Base-by-base conservation (phyloP, 2,797 vertebrate genomes). In the Dendrocincla fuliginosa region DNA sequence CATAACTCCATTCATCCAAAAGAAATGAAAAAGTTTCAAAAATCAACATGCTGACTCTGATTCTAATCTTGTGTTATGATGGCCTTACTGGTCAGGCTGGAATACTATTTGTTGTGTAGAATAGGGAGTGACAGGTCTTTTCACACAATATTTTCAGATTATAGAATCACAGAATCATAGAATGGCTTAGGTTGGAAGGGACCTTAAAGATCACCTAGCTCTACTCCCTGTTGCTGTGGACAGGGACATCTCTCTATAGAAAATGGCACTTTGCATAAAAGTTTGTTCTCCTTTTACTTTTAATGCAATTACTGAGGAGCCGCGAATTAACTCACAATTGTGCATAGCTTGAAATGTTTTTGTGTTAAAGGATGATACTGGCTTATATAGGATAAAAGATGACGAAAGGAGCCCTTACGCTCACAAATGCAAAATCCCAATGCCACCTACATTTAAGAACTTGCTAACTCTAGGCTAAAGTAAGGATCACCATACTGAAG, bases 151-250 rank as follows among this genome's bases (percentile, higher is more conserved):
- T 47, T 90, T 87, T 87, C 60, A 85, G 64, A 57, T 53, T 87
- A 53, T 35, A 53, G 10, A 59, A 41, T 32, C 73, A 90, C 39
- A 90, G 25, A 65, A 47, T 28, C 52, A 28, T 17, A 59, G 27
- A 84, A n/a, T 0, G 1, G 12, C 53, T 79, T 42, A 32, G 15
- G 22, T 20, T 47, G 59, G 30, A 71, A 53, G 0, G 0, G 10
- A 53, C 30, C 13, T 46, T 46, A 59, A 59, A 53, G 9, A 53
- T 84, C 27, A 53, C 33, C 30, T 47, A 24, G 15, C 39, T 78
- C 25, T 10, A 47, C 2, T 7, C 12, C 24, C 12, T 32, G 30
- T 5, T 64, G 33, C 30, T 2, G 3, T 47, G 32, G 17, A 35
- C 65, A 64, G 80, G 25, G 83, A 24, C 46, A 41, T 30, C 7